Base-by-base conservation (phyloP, 1,140 invertebrate genomes). In the Listronotus bonariensis region DNA sequence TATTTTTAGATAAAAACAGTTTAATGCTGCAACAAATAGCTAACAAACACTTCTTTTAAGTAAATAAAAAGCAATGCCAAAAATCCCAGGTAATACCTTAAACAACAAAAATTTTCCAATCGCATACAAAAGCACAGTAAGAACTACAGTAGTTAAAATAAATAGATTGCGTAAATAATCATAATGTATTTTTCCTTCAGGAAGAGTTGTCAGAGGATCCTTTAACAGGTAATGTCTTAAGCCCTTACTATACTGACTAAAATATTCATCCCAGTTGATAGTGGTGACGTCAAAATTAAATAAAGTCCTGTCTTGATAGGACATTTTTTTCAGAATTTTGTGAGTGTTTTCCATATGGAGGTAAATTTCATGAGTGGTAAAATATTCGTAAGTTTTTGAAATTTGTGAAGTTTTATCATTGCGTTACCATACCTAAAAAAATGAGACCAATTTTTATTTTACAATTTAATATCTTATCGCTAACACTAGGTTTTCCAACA, bases 381-480 rank as follows among this genome's bases (percentile, higher is more conserved):
- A 93, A 74, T 87, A 92, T 41, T 87, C 83, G 14, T 92, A 80
- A 3, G 87, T 85, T 14, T 80, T 17, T 87, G 84, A 51, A 91
- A 88, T 74, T 89, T 87, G 60, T 88, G 83, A 41, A 93, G 85
- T 74, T 89, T 90, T 14, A 81, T 82, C 70, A 92, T 91, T 11
- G 4, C 36, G 31, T 45, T 18, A 4, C 5, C 34, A 31, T 0
- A 61, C 60, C 71, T 78, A 17, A 80, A 80, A 58, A 26, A 26
- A 3, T 26, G 5, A 5, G 20, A 5, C 20, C 5, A 3, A 26
- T 26, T 26, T 26, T 26, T 26, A 26, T 26, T 26, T 26, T 26
- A 26, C 20, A 26, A 5, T 5, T 26, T 26, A 3, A 5, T 26
- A 26, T 26, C 20, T 26, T 5, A 26, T 26, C 2, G 5, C 20